These are phyloP conservation scores for Epiperipatus broadwayi DNA, from an alignment of 2,888 invertebrate species.

Conservation along the genomic window DNA sequence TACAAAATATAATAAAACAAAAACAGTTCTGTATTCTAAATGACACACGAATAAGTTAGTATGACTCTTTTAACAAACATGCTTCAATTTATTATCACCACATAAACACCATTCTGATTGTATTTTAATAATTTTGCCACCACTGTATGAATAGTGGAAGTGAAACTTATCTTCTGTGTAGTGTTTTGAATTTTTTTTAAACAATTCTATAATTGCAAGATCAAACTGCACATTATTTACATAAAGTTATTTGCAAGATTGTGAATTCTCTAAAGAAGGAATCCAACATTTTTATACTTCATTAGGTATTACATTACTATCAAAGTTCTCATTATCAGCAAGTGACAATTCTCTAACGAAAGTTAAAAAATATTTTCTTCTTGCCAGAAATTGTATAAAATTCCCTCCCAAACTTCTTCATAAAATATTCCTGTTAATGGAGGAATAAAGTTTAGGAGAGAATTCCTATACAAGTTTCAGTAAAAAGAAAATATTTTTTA, in stretches of 20 bases:
- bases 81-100: too few relatives aligned
- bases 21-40: too few relatives aligned
- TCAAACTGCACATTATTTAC: too few relatives aligned
- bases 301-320: background rate
- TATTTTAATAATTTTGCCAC: slow-evolving; percentile 20
- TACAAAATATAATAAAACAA: too few relatives aligned
- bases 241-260: too few relatives aligned
- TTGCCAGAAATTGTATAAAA: slow-evolving; percentile 65
- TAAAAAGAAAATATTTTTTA: too few relatives aligned
- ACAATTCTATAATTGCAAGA: too few relatives aligned
- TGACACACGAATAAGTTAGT: too few relatives aligned
- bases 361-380: slow-evolving; percentile 60
- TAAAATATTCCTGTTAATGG: slow-evolving; percentile 67
- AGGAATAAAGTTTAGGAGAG: too few relatives aligned
- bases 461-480: too few relatives aligned
- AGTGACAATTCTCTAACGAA: slow-evolving; percentile 40
- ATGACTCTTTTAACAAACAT: slow-evolving; percentile 40
- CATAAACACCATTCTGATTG: slow-evolving; percentile 66
- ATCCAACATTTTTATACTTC: slow-evolving; percentile 7
- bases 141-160: slow-evolving; percentile 59
- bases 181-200: slow-evolving; percentile 8
- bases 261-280: too few relatives aligned
- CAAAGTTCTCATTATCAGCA: background rate
- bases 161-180: slow-evolving; percentile 44
- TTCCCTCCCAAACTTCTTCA: slow-evolving; percentile 75